Percentiles rank a stretch among this genome's conserved stretches.
Evolutionary conservation across 2,888 invertebrate genomes (phyloP).

Genomic region (Boloria selene): DNA sequence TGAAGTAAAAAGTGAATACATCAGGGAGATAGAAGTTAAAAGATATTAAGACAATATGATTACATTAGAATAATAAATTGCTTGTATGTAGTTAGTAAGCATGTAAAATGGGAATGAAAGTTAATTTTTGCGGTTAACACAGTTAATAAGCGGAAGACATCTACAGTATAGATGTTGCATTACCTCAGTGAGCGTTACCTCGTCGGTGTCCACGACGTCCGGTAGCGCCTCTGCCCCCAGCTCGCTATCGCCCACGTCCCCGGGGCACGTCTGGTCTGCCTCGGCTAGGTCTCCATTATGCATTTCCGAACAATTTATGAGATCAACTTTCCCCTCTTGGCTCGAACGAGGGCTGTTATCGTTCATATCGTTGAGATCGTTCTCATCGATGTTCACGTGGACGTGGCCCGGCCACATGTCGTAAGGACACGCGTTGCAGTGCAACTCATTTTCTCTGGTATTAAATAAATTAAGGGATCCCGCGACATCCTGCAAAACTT

Average conservation of each 20-base stretch:
- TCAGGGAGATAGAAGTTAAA: neutral
- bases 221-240: conserved; percentile 64
- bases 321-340: conserved; percentile 72
- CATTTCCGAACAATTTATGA: conserved; percentile 77
- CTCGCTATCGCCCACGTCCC: conserved; percentile 54
- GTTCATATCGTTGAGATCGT: conserved; percentile 58
- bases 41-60: neutral
- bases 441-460: conserved; percentile 67
- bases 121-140: conserved; percentile 55
- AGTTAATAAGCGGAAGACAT: conserved; percentile 73
- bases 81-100: conserved; percentile 5
- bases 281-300: conserved; percentile 90
- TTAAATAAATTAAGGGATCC: conserved; percentile 69
- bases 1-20: neutral
- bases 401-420: conserved; percentile 71
- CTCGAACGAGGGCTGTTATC: conserved; percentile 63
- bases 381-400: conserved; percentile 63
- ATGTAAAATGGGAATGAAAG: conserved; percentile 9
- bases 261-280: conserved; percentile 88
- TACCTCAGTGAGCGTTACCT: conserved; percentile 80
- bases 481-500: conserved; percentile 74
- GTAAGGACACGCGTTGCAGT: conserved; percentile 69
- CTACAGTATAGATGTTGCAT: conserved; percentile 76
- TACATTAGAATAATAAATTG: neutral
- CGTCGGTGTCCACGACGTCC: conserved; percentile 77